Evolutionary conservation across 2,113 vertebrate species (phyloP).

Genomic region (Neoarius graeffei): DNA sequence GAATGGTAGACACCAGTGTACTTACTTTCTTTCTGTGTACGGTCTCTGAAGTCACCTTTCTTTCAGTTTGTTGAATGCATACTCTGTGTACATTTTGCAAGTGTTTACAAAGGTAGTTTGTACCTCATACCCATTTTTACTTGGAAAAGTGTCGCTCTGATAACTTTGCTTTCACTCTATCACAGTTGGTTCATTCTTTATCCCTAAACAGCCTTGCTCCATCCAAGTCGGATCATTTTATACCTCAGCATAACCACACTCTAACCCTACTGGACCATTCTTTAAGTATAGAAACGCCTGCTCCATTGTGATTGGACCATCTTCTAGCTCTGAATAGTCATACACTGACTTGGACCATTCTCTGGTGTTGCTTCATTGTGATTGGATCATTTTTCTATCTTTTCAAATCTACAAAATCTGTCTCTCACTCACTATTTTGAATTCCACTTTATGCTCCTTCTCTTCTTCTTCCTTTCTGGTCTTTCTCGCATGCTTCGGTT

Average conservation of each 20-base stretch:
- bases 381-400: constrained; percentile 62
- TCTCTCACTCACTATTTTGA: constrained; percentile 35
- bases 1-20: constrained; percentile 53
- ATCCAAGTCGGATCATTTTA: constrained; percentile 64
- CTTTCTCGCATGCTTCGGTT: constrained; percentile 48
- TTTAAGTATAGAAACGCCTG: constrained; percentile 47
- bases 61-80: constrained; percentile 49
- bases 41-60: constrained; percentile 57
- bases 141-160: constrained; percentile 58
- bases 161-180: constrained; percentile 57
- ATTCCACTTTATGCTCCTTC: constrained; percentile 32
- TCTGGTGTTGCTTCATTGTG: constrained; percentile 61
- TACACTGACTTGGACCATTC: constrained; percentile 49
- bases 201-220: constrained; percentile 60
- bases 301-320: constrained; percentile 53
- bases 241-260: constrained; percentile 63
- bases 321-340: constrained; percentile 45
- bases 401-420: constrained; percentile 51
- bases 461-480: constrained; percentile 53
- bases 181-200: constrained; percentile 69
- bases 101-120: constrained; percentile 75
- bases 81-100: constrained; percentile 78
- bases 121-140: constrained; percentile 68
- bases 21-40: constrained; percentile 55
- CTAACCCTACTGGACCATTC: constrained; percentile 64